Evolutionary conservation across 2,888 invertebrate species (phyloP).

Genomic region (Tetropium fuscum): DNA sequence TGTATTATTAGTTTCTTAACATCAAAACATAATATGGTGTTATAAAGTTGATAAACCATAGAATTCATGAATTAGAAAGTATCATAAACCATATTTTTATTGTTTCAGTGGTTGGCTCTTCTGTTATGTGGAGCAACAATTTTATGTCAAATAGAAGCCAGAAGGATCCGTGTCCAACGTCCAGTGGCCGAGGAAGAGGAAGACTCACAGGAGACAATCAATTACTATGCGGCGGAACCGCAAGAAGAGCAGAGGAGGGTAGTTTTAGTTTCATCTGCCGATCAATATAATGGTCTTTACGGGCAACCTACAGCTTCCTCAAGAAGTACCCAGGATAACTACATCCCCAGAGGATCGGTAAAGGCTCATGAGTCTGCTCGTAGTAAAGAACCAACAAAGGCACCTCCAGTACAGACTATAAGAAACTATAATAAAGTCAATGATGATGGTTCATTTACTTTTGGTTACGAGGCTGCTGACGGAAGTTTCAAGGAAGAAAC

Average conservation of each 20-base stretch:
- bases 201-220: conserved; percentile 65
- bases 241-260: conserved; percentile 60
- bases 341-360: conserved; percentile 56
- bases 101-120: conserved; percentile 54
- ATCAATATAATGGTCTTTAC: conserved; percentile 65
- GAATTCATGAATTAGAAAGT: too few relatives aligned
- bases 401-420: conserved; percentile 85
- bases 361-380: conserved; percentile 61
- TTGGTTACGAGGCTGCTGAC: conserved; percentile 87
- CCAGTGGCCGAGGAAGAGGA: conserved; percentile 61
- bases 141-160: conserved; percentile 59
- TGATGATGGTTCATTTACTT: conserved; percentile 87
- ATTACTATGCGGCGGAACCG: conserved; percentile 65
- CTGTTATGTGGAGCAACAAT: conserved; percentile 52
- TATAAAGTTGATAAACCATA: too few relatives aligned
- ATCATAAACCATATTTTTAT: conserved; percentile 7
- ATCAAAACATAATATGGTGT: too few relatives aligned
- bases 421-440: conserved; percentile 86
- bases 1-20: too few relatives aligned
- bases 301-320: conserved; percentile 64
- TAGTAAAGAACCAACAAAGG: conserved; percentile 72
- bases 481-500: conserved; percentile 91
- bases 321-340: conserved; percentile 57
- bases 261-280: conserved; percentile 58
- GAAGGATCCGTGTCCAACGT: conserved; percentile 68